These are phyloP conservation scores for Microcebus ravelobensis DNA, from an alignment of 2,113 vertebrate genomes.

Conservation along the genomic window DNA sequence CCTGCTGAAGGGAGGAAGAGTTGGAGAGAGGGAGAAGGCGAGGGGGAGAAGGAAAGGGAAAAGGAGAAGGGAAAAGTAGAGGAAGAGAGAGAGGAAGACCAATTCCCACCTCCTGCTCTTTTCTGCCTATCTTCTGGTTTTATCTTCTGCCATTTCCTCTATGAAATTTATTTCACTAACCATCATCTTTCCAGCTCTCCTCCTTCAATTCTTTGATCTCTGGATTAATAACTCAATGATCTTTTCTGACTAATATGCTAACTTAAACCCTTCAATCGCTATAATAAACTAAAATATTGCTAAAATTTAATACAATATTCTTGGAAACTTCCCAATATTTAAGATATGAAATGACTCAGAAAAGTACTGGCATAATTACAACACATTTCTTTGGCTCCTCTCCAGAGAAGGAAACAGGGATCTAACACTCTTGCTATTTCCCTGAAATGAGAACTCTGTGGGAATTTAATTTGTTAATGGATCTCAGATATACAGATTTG, in stretches of 20 bases:
- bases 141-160: neutral
- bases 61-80: no score
- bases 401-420: neutral
- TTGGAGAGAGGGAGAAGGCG: neutral
- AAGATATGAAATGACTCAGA: slow-evolving; percentile 16
- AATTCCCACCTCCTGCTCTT: neutral
- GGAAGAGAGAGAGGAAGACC: neutral
- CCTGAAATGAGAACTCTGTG: neutral
- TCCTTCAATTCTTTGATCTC: neutral
- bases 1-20: neutral
- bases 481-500: neutral
- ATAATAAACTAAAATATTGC: slow-evolving; percentile 5
- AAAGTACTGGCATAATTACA: neutral
- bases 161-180: neutral
- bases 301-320: neutral
- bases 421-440: slow-evolving; percentile 9
- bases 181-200: neutral
- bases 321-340: neutral
- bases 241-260: neutral
- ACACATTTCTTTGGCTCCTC: neutral
- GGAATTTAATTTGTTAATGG: slow-evolving; percentile 22
- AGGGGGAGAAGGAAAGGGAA: neutral
- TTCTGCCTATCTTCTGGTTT: neutral
- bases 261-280: neutral
- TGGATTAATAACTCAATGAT: neutral